These are phyloP conservation scores for Boloria selene DNA, from an alignment of 2,888 invertebrate species.

Conservation along the genomic window DNA sequence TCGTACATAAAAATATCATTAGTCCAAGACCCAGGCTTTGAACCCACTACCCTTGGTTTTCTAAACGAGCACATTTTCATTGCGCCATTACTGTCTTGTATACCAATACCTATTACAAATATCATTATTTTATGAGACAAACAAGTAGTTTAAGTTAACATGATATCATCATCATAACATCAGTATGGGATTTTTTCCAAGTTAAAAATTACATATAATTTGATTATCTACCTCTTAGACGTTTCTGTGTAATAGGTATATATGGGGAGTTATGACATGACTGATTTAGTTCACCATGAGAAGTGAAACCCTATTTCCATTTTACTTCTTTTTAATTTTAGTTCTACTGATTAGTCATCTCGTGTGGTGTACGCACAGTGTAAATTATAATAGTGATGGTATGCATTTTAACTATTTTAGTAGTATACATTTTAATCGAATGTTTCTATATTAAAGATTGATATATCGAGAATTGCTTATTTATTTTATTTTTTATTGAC, in stretches of 20 bases:
- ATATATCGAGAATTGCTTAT: too few species aligned
- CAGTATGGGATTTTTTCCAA: slow-evolving; percentile 15
- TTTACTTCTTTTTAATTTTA: slow-evolving; percentile 9
- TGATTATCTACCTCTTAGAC: slow-evolving; percentile 3
- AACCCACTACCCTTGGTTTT: too few species aligned
- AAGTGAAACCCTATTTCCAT: slow-evolving; percentile 5
- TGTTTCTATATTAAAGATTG: too few species aligned
- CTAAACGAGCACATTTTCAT: too few species aligned
- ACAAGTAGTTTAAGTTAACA: neutral
- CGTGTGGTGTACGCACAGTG: neutral
- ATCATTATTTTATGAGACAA: neutral
- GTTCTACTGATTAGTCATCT: neutral
- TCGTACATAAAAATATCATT: too few species aligned
- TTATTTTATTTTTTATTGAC: too few species aligned
- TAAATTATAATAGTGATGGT: neutral
- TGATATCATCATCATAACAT: too few species aligned
- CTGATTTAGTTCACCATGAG: slow-evolving; percentile 13
- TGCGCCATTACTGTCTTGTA: too few species aligned
- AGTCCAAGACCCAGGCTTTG: too few species aligned
- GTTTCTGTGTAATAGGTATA: slow-evolving; percentile 3
- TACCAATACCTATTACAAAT: too few species aligned
- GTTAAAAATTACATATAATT: slow-evolving; percentile 18
- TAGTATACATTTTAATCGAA: too few species aligned
- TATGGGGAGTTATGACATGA: slow-evolving; percentile 3
- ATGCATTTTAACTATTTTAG: neutral